A percentile compares a stretch with the other conserved stretches of the same genome.
These are phyloP conservation scores for Schlechtendalia chinensis DNA, from an alignment of 1,140 invertebrate species.

Conservation along the genomic window DNA sequence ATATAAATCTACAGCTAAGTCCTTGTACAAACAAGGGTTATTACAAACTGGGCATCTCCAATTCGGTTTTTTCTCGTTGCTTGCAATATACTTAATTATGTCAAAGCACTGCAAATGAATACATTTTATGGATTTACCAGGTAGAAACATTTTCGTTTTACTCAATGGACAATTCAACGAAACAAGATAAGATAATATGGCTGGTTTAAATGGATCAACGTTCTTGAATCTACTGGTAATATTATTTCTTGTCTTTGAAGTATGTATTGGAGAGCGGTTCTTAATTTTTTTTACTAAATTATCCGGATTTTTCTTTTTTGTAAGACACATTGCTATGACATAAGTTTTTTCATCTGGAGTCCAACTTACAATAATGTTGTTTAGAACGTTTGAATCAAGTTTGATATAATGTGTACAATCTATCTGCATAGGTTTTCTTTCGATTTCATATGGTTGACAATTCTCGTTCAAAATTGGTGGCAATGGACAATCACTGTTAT, in stretches of 20 bases:
- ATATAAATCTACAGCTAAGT: constrained; percentile 31
- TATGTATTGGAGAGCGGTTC: constrained; percentile 81
- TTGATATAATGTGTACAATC: constrained; percentile 91
- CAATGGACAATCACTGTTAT: neutral
- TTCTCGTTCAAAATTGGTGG: neutral
- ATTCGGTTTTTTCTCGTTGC: constrained; percentile 97
- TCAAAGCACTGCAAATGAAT: constrained; percentile 98
- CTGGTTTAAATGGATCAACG: constrained; percentile 37
- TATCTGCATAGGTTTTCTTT: constrained; percentile 90
- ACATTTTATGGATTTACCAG: constrained; percentile 85
- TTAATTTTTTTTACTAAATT: constrained; percentile 76
- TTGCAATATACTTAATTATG: constrained; percentile 88
- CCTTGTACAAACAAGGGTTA: constrained; percentile 58
- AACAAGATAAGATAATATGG: constrained; percentile 17
- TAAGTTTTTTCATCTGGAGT: constrained; percentile 81
- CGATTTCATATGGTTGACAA: constrained; percentile 77
- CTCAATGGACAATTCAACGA: constrained; percentile 73
- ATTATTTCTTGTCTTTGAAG: constrained; percentile 73
- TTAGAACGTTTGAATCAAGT: constrained; percentile 82
- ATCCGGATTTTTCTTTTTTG: constrained; percentile 79
- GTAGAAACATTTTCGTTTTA: constrained; percentile 90
- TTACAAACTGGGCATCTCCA: constrained; percentile 99
- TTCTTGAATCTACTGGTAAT: neutral
- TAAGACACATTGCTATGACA: constrained; percentile 81
- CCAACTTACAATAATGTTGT: constrained; percentile 84